A percentile compares a stretch with the other conserved stretches of the same genome.
phyloP scores from a whole-genome alignment of 2,797 vertebrate species.

The Anisognathus igniventris region DNA sequence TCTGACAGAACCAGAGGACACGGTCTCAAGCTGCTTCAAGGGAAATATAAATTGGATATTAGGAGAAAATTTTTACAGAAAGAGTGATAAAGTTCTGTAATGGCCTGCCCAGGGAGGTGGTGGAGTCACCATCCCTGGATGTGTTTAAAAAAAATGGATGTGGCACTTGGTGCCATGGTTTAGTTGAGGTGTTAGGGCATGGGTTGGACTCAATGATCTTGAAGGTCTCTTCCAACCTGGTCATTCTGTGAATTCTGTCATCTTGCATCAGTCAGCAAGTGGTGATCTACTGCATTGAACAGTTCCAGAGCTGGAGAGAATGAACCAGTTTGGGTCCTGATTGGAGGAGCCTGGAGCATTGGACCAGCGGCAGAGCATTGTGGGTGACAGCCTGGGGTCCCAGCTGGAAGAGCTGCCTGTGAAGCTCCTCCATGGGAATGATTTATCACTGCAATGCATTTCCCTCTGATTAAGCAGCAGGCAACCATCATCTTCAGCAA shows the following conservation, averaged over 20 bases:
- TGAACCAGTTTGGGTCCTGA: neutral
- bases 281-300: fast-evolving
- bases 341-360: neutral
- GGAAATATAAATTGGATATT: neutral
- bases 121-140: neutral
- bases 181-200: neutral
- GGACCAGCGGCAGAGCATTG: neutral
- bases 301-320: neutral
- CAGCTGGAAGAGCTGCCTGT: neutral
- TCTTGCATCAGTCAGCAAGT: neutral
- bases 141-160: neutral
- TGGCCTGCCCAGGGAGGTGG: neutral
- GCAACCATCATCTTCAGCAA: neutral
- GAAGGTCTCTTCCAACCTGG: neutral
- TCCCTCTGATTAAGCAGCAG: neutral
- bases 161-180: neutral
- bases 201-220: neutral
- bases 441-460: neutral
- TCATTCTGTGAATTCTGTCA: neutral
- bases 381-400: neutral
- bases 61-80: neutral
- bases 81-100: neutral
- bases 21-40: neutral
- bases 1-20: neutral
- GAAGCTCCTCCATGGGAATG: neutral